Percentiles rank a stretch among this genome's conserved stretches.
Evolutionary conservation across 1,140 invertebrate species (phyloP).

Genomic region (Drosophila gunungcola): DNA sequence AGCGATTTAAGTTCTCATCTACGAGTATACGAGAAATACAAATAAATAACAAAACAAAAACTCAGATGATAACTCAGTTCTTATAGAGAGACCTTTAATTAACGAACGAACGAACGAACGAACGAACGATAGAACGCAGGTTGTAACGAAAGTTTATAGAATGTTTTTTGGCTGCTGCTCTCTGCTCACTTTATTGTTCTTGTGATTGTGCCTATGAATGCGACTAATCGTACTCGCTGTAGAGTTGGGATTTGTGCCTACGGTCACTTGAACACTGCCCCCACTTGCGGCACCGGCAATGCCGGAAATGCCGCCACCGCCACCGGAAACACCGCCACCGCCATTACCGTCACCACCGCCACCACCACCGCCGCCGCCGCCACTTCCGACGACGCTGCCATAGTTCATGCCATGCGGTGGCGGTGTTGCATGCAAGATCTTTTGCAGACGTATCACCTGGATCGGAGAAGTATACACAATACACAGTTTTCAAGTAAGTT

Average conservation of each 20-base stretch:
- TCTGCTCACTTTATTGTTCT: slow-evolving; percentile 84
- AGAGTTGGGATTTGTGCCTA: slow-evolving; percentile 84
- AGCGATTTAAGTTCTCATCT: not conserved
- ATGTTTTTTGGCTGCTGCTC: slow-evolving; percentile 56
- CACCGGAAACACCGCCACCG: slow-evolving; percentile 1
- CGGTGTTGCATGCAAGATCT: slow-evolving; percentile 84
- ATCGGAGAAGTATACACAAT: slow-evolving; percentile 71
- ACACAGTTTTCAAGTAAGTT: slow-evolving; percentile 56
- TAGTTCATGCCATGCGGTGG: slow-evolving; percentile 75
- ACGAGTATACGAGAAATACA: no score
- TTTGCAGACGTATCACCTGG: slow-evolving; percentile 84
- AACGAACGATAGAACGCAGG: slow-evolving; percentile 24
- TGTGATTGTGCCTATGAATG: slow-evolving; percentile 84
- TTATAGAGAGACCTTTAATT: not conserved
- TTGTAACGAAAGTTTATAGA: slow-evolving; percentile 34
- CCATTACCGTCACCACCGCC: slow-evolving; percentile 19
- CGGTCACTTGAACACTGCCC: slow-evolving; percentile 83
- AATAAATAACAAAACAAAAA: no score
- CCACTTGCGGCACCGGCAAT: slow-evolving; percentile 40
- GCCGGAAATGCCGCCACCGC: slow-evolving; percentile 20
- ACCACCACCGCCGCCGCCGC: slow-evolving; percentile 22
- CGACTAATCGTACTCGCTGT: slow-evolving; percentile 84
- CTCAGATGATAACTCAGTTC: not conserved
- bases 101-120: slow-evolving; percentile 30
- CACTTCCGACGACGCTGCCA: slow-evolving; percentile 63